phyloP scores from a whole-genome alignment of 2,888 invertebrate species.

The Isotomurus palustris region DNA sequence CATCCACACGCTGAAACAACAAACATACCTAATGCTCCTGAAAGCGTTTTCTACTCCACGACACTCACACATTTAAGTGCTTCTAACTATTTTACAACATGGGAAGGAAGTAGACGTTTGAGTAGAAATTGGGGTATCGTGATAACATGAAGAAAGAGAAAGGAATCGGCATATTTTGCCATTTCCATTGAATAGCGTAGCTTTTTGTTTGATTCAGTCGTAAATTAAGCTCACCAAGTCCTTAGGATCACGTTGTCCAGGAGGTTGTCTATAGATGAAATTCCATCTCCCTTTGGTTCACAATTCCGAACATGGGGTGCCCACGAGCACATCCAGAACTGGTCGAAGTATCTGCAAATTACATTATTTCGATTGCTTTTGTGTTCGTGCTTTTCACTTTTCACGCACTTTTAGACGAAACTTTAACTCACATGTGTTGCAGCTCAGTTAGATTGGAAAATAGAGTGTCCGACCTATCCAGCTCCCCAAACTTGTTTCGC shows the following conservation, averaged over 20 bases:
- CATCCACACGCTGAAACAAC: constrained; percentile 56
- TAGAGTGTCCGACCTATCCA: constrained; percentile 32
- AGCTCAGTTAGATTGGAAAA: constrained; percentile 42
- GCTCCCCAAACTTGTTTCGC: constrained; percentile 41
- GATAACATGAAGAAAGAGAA: background rate
- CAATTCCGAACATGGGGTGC: constrained; percentile 58
- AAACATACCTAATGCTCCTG: no score
- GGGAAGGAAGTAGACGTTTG: no score
- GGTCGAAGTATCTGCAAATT: constrained; percentile 56
- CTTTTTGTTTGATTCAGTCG: background rate
- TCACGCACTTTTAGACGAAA: no score
- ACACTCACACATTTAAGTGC: no score
- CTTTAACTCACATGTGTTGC: constrained; percentile 41
- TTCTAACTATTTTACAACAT: no score
- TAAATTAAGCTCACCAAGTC: constrained; percentile 51
- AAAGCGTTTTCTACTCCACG: no score
- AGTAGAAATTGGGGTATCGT: no score
- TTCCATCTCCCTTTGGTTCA: constrained; percentile 59
- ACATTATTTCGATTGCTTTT: background rate
- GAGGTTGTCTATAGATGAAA: constrained; percentile 58
- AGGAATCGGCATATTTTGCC: background rate
- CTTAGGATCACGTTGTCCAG: constrained; percentile 58
- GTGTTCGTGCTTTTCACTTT: background rate
- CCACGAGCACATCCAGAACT: constrained; percentile 57
- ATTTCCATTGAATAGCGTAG: background rate